These are phyloP conservation scores for Tetramorium simillimum DNA, from an alignment of 1,140 invertebrate genomes.

Conservation along the genomic window DNA sequence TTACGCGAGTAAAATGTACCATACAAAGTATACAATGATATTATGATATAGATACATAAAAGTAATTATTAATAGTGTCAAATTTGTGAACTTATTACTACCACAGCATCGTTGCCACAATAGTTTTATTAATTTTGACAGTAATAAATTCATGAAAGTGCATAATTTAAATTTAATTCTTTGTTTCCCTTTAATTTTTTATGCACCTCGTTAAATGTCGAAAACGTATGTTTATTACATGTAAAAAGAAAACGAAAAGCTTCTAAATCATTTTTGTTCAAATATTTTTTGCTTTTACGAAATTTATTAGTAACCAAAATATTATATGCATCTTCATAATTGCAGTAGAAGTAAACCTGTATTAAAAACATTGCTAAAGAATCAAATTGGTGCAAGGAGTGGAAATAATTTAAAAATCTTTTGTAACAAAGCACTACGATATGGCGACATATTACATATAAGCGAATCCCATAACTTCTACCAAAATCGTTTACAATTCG, in stretches of 20 bases:
- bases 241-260: neutral
- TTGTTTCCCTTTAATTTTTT: neutral
- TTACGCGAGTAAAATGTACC: constrained; percentile 13
- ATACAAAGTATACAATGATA: constrained; percentile 3
- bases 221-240: neutral
- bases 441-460: neutral
- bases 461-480: neutral
- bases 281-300: constrained; percentile 8
- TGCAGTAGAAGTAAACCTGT: neutral
- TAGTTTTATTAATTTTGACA: constrained; percentile 23
- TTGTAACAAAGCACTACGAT: neutral
- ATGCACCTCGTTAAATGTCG: neutral
- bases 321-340: neutral
- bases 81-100: constrained; percentile 16
- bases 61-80: neutral
- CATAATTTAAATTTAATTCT: neutral
- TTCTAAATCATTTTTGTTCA: constrained; percentile 1
- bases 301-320: neutral
- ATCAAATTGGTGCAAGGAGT: constrained; percentile 8
- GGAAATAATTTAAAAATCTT: neutral
- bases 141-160: constrained; percentile 8
- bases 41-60: constrained; percentile 19
- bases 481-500: constrained; percentile 9
- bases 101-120: neutral
- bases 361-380: neutral